Evolutionary conservation across 2,113 vertebrate genomes (phyloP), one percentile per base, ranked within the genome.

Genomic region (Lamprologus speciosus): DNA sequence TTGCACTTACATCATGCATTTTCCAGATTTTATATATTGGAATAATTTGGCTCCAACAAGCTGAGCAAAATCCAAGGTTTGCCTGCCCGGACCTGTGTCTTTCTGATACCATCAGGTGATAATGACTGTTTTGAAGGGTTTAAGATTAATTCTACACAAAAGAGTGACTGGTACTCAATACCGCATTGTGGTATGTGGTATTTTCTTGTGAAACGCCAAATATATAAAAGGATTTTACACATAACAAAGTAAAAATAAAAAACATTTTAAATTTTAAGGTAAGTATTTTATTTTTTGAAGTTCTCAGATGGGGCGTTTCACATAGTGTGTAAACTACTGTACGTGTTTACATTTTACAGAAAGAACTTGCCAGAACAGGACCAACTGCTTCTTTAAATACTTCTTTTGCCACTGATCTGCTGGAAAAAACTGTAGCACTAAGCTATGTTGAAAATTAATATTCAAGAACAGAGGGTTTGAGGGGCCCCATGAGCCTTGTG

Each of bases 391-490:
- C 31, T 79, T 26, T 42, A 73, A 17, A 35, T 10, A 28, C 8
- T 45, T 26, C 65, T 47, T 88, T 73, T 68, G 7, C 82, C 21
- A 40, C 40, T 80, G 68, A 85, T 84, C 50, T 54, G 9, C 35
- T 37, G 16, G 50, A n/a, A 80, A 57, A 86, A 81, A 19, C 33
- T 8, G n/a, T 19, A 23, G 35, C 23, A 83, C 50, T n/a, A 13
- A 40, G 28, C 11, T 81, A 28, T 81, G 57, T 63, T 81, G 42
- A 90, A 86, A 80, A 87, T 55, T 89, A 86, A 93, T 90, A 92
- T 89, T 90, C 50, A 87, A 79, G 53, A 84, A 82, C 31, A 82
- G 63, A 82, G 21, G 47, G 87, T 54, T 87, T 37, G 82, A 87
- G 68, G 80, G 86, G 53, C 73, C 65, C 10, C 50, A 51, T 19